Evolutionary conservation across 2,888 invertebrate genomes (phyloP).

Genomic region (Lagria hirta): DNA sequence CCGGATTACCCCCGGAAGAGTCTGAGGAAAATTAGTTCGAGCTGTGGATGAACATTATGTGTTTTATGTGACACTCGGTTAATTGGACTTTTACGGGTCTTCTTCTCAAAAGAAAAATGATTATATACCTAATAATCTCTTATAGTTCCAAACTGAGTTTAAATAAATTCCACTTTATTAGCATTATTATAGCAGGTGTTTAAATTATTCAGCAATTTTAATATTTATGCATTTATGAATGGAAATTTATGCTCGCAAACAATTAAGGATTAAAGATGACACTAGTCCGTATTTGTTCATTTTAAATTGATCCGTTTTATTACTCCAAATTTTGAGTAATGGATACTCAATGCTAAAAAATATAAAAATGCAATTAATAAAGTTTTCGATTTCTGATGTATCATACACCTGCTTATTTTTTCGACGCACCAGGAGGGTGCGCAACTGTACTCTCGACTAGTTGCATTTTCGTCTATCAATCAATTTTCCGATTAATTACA

Average conservation of each 20-base stretch:
- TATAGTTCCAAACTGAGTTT: slow-evolving; percentile 11
- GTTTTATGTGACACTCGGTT: slow-evolving; percentile 22
- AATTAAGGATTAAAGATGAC: slow-evolving; percentile 22
- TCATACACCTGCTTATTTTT: too few species aligned
- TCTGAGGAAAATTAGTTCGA: slow-evolving; percentile 23
- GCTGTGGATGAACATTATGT: slow-evolving; percentile 14
- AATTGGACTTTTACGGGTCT: slow-evolving; percentile 26
- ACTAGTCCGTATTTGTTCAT: slow-evolving; percentile 6
- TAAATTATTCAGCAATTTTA: slow-evolving; percentile 22
- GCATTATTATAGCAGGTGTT: slow-evolving; percentile 23
- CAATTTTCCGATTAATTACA: too few species aligned
- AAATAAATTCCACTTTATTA: slow-evolving; percentile 21
- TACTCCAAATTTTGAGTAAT: too few species aligned
- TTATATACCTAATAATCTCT: slow-evolving; percentile 3
- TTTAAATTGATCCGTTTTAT: too few species aligned
- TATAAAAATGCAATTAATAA: too few species aligned
- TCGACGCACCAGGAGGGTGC: too few species aligned
- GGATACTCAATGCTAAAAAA: too few species aligned
- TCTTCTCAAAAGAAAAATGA: too few species aligned
- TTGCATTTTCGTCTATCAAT: too few species aligned
- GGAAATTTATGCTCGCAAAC: slow-evolving; percentile 22
- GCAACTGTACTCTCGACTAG: too few species aligned
- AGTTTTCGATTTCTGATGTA: too few species aligned
- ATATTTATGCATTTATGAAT: slow-evolving; percentile 23
- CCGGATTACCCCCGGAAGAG: slow-evolving; percentile 21